These are phyloP conservation scores for Orgyia antiqua DNA, from an alignment of 2,888 invertebrate genomes.

Conservation along the genomic window DNA sequence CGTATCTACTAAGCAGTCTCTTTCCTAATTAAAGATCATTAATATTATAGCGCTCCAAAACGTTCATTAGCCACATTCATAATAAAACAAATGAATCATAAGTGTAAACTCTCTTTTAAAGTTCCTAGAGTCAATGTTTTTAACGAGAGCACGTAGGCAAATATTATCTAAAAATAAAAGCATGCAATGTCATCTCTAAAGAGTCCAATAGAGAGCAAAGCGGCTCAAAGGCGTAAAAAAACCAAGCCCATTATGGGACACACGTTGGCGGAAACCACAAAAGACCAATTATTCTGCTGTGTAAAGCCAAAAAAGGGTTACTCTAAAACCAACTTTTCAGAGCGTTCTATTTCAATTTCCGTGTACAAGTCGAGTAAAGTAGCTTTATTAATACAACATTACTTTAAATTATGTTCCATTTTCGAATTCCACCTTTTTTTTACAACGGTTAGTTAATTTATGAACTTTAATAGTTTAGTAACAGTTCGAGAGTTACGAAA, in stretches of 20 bases:
- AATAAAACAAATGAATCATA: no score
- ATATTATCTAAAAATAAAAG: no score
- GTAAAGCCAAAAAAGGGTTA: constrained; percentile 63
- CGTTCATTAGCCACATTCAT: no score
- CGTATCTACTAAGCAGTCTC: no score
- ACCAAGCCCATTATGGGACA: constrained; percentile 53
- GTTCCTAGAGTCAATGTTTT: no score
- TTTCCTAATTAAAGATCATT: no score
- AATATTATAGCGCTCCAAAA: no score
- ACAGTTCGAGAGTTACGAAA: no score
- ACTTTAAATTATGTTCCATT: neutral
- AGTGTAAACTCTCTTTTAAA: no score
- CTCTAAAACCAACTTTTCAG: constrained; percentile 47
- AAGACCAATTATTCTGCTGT: constrained; percentile 65
- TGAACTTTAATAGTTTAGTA: no score
- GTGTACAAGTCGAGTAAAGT: constrained; percentile 27
- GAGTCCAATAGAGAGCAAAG: constrained; percentile 42
- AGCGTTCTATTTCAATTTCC: constrained; percentile 46
- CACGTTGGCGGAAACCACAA: constrained; percentile 62
- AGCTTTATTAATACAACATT: constrained; percentile 8
- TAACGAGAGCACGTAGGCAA: no score
- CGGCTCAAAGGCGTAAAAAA: constrained; percentile 56
- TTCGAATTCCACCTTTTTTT: neutral
- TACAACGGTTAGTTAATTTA: no score
- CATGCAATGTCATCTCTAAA: constrained; percentile 32